Evolutionary conservation across 1,140 invertebrate genomes (phyloP).

Genomic region (Trichonephila clavata): DNA sequence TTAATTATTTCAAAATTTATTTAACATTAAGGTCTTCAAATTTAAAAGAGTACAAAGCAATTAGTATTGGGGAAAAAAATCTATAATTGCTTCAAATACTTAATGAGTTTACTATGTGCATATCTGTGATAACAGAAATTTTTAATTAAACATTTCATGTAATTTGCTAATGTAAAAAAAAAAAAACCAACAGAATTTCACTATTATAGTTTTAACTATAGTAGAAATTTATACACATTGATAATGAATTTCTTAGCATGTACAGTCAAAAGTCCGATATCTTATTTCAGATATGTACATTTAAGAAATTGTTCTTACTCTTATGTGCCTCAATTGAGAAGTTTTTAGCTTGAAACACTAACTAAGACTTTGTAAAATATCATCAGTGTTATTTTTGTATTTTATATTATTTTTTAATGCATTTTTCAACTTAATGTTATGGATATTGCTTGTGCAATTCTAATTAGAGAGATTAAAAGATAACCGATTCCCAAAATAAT

Average conservation of each 20-base stretch:
- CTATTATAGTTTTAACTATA: slow-evolving; percentile 45
- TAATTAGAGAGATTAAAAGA: too few species aligned
- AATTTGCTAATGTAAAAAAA: slow-evolving; percentile 68
- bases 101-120: slow-evolving; percentile 68
- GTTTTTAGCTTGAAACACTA: not conserved
- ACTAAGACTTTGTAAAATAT: not conserved
- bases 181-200: not conserved
- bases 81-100: slow-evolving; percentile 32
- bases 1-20: not conserved
- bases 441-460: too few species aligned
- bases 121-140: slow-evolving; percentile 73
- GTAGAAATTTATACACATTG: slow-evolving; percentile 57
- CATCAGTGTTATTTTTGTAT: not conserved
- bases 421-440: too few species aligned
- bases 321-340: not conserved
- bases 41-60: not conserved
- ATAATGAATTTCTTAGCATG: slow-evolving; percentile 16
- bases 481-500: too few species aligned
- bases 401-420: not conserved
- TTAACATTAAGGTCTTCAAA: too few species aligned
- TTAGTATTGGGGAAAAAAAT: not conserved
- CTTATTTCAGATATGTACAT: not conserved
- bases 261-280: slow-evolving; percentile 31
- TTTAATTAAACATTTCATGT: slow-evolving; percentile 58
- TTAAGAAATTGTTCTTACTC: not conserved